Evolutionary conservation across 2,113 vertebrate species (phyloP).

Genomic region (Lepus americanus): DNA sequence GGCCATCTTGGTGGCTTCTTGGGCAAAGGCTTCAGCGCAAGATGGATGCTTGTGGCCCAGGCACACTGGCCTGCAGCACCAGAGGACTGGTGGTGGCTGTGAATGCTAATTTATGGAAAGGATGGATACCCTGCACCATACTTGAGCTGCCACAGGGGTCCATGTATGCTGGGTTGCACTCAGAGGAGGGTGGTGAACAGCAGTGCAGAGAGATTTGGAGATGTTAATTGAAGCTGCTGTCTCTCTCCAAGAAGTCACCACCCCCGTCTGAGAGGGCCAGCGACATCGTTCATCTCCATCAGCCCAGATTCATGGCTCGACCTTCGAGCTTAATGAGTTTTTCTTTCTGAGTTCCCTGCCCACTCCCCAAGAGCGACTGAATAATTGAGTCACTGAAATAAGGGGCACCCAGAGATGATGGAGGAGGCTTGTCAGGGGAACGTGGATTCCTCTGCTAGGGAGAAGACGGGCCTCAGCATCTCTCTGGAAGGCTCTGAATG

Average conservation of each 20-base stretch:
- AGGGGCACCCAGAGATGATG: background rate
- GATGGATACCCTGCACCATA: accelerated
- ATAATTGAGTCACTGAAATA: slow-evolving; percentile 50
- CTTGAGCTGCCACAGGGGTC: background rate
- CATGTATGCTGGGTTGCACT: background rate
- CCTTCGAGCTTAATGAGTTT: slow-evolving; percentile 81
- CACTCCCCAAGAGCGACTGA: slow-evolving; percentile 17
- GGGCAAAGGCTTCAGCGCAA: background rate
- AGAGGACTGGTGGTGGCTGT: accelerated
- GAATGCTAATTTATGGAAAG: accelerated
- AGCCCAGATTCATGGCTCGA: slow-evolving; percentile 71
- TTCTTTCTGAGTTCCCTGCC: slow-evolving; percentile 63
- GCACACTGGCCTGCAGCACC: background rate
- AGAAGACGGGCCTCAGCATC: background rate
- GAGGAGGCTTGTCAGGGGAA: background rate
- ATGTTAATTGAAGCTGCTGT: background rate
- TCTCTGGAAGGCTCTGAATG: background rate
- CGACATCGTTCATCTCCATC: slow-evolving; percentile 70
- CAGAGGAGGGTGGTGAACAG: background rate
- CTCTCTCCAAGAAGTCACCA: slow-evolving; percentile 8
- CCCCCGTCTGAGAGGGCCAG: background rate
- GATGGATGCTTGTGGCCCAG: background rate
- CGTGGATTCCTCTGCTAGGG: background rate
- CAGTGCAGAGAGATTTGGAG: background rate
- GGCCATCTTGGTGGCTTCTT: background rate